Evolutionary conservation across 2,888 invertebrate species (phyloP).

Genomic region (Omphaloscelis lunosa): DNA sequence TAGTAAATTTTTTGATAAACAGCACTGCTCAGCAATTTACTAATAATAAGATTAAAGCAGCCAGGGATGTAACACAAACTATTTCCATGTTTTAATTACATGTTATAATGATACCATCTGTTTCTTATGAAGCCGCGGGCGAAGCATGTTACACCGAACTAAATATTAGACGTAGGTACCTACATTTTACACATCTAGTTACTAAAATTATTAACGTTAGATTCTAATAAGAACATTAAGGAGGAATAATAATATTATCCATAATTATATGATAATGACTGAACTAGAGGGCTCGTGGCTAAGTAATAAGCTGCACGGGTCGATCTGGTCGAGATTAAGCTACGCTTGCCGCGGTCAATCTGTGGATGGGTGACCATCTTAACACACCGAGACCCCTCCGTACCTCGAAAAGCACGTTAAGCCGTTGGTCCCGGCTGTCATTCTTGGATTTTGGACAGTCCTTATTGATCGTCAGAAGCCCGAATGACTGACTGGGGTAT

Average conservation of each 20-base stretch:
- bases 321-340: too few species aligned
- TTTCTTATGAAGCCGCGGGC: slow-evolving; percentile 16
- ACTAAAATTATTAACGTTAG: neutral
- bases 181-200: slow-evolving; percentile 9
- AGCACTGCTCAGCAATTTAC: slow-evolving; percentile 15
- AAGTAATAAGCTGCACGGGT: too few species aligned
- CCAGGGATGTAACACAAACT: slow-evolving; percentile 23
- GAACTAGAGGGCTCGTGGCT: too few species aligned
- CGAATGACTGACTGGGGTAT: too few species aligned
- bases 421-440: too few species aligned
- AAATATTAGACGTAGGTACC: slow-evolving; percentile 2
- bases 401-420: too few species aligned
- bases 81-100: slow-evolving; percentile 35
- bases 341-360: too few species aligned
- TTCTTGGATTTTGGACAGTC: too few species aligned
- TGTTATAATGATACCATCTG: slow-evolving; percentile 43
- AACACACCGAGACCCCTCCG: too few species aligned
- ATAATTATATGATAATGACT: neutral
- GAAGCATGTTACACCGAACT: neutral
- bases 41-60: slow-evolving; percentile 28
- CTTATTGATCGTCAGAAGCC: too few species aligned
- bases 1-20: neutral
- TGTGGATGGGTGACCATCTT: too few species aligned
- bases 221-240: neutral
- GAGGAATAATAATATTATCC: neutral